Evolutionary conservation across 2,797 vertebrate species (phyloP), one percentile per base, ranked within the genome.

Genomic region (Apogon talboti): DNA sequence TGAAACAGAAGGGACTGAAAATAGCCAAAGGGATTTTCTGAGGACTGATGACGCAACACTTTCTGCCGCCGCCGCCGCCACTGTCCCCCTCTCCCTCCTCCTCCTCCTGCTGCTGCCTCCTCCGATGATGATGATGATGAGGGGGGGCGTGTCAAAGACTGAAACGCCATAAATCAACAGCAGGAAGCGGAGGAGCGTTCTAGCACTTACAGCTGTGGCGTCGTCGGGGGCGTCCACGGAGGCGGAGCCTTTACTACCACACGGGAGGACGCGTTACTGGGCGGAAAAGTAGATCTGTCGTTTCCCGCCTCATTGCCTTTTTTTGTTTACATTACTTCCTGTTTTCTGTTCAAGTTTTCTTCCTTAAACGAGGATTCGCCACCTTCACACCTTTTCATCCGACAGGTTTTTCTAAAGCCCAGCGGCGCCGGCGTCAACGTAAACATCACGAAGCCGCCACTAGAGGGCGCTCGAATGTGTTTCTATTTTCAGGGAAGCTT

Each of bases 21-120:
- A 97, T 98, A 0, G 95, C 96, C 37, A 98, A 97, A 80, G 96
- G 96, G 91, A 96, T 98, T 92, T 98, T 98, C 94, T 98, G 88
- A 93, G 82, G 55, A 89, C 19, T 41, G 11, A 41, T 48, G 10
- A 43, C 9, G 52, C 33, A 11, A 49, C 56, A 18, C 73, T 24
- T 66, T 60, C 82, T 69, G 66, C 21, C 61, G 54, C 61, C 74
- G 66, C 80, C 11, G 15, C 35, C 0, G 13, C 62, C 40, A 52
- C 19, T 33, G 18, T 15, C 42, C 15, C 47, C 49, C 10, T 41
- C 21, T 18, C 40, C 46, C 11, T 9, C 58, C 5, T 56, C 21
- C 19, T 38, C 71, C 63, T 72, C 50, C 55, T 50, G 24, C 61
- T 57, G 58, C 64, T 44, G 64, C 49, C 37, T 55, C 0, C 49